phyloP scores from a whole-genome alignment of 2,888 invertebrate species.

The Cheilosia grossa region DNA sequence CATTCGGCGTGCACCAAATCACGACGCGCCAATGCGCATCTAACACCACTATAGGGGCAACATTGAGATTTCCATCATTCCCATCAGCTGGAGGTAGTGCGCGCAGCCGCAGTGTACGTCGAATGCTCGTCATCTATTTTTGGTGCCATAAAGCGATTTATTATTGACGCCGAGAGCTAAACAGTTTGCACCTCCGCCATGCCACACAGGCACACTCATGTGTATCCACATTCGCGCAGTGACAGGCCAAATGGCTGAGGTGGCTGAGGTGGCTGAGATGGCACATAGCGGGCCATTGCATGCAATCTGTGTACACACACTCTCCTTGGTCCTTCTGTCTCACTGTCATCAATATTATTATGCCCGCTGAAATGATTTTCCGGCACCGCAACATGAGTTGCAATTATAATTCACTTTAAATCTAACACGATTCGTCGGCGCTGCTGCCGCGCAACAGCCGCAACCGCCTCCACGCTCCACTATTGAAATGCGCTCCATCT shows the following conservation, averaged over 20 bases:
- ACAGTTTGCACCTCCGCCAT: conserved; percentile 60
- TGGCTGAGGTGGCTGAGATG: conserved; percentile 29
- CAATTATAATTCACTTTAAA: conserved; percentile 74
- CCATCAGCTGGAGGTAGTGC: conserved; percentile 53
- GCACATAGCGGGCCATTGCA: conserved; percentile 58
- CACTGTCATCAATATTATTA: conserved; percentile 72
- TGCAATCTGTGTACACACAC: conserved; percentile 40
- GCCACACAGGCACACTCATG: conserved; percentile 35
- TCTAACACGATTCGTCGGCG: conserved; percentile 64
- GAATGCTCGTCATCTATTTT: conserved; percentile 60
- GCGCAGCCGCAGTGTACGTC: background rate
- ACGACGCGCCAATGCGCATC: conserved; percentile 55
- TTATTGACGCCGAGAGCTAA: conserved; percentile 72
- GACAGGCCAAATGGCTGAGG: conserved; percentile 44
- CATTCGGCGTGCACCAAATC: conserved; percentile 65
- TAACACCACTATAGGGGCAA: conserved; percentile 26
- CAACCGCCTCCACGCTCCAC: conserved; percentile 52
- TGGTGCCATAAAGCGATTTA: conserved; percentile 73
- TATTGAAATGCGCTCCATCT: conserved; percentile 45
- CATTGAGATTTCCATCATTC: conserved; percentile 65
- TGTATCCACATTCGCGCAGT: background rate
- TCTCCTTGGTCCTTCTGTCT: conserved; percentile 42
- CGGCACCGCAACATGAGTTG: conserved; percentile 74
- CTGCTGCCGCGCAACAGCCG: conserved; percentile 21
- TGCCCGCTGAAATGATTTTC: conserved; percentile 67